A percentile compares a stretch with the other conserved stretches of the same genome.
Evolutionary conservation across 2,888 invertebrate species (phyloP).

Genomic region (Lepidonotus clava): DNA sequence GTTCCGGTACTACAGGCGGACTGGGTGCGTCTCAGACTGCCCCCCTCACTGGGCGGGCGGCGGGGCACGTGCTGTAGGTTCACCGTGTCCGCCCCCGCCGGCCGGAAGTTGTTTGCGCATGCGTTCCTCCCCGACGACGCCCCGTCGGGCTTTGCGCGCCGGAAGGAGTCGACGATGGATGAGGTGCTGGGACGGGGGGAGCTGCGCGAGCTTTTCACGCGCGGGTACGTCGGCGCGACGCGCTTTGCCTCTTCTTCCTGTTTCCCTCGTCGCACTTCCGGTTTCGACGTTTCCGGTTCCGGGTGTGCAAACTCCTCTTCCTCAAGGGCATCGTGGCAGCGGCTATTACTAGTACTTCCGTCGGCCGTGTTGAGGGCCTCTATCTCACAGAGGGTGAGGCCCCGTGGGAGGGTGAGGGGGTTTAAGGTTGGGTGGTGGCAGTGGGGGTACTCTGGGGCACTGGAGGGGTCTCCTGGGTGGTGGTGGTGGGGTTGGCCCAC

Average conservation of each 20-base stretch:
- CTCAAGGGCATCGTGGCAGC: neutral
- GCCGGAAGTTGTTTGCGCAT: neutral
- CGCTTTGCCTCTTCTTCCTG: no score
- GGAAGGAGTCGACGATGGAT: neutral
- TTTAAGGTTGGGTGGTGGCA: no score
- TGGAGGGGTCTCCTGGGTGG: neutral
- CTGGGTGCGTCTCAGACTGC: neutral
- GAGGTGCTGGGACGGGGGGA: neutral
- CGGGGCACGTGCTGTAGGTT: slow-evolving; percentile 17
- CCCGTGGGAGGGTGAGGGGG: neutral
- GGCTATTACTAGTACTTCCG: neutral
- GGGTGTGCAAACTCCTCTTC: neutral
- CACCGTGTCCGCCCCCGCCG: neutral
- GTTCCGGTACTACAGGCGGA: neutral
- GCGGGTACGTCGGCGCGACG: neutral
- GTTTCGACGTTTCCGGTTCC: neutral
- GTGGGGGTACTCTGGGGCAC: neutral
- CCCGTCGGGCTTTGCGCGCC: neutral
- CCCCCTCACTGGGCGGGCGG: neutral
- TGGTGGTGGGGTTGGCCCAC: neutral
- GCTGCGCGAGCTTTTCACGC: neutral
- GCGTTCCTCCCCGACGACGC: neutral
- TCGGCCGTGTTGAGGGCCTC: slow-evolving; percentile 24
- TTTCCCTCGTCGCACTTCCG: no score
- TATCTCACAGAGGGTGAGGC: slow-evolving; percentile 27